phyloP scores from a whole-genome alignment of 2,797 vertebrate species.

The Paramormyrops hopkinsi region DNA sequence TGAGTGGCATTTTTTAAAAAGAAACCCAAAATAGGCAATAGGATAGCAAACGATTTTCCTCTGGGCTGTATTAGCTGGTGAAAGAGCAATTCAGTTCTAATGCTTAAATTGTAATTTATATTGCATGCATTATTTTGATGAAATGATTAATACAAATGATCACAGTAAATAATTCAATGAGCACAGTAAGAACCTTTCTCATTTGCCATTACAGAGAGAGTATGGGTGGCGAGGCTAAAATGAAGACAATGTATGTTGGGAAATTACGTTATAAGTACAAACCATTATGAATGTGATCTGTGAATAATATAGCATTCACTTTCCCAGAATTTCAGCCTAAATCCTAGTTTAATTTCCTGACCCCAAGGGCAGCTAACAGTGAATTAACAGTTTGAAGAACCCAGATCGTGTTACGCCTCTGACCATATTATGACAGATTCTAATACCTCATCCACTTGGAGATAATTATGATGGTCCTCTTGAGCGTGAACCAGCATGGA shows the following conservation, averaged over 20 bases:
- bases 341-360: background rate
- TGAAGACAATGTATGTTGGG: background rate
- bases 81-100: background rate
- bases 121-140: background rate
- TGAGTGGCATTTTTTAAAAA: background rate
- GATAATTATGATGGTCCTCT: background rate
- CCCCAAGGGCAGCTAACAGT: background rate
- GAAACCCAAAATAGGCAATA: background rate
- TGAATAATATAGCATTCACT: background rate
- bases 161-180: background rate
- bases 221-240: background rate
- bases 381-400: background rate
- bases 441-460: background rate
- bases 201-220: background rate
- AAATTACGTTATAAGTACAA: background rate
- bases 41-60: background rate
- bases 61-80: background rate
- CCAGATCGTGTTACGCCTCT: background rate
- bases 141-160: background rate
- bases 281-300: background rate
- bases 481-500: background rate
- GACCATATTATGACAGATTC: background rate
- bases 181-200: background rate
- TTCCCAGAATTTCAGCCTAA: background rate
- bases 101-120: background rate